phyloP scores from a whole-genome alignment of 2,797 vertebrate species.

The Onychomys leucogaster region DNA sequence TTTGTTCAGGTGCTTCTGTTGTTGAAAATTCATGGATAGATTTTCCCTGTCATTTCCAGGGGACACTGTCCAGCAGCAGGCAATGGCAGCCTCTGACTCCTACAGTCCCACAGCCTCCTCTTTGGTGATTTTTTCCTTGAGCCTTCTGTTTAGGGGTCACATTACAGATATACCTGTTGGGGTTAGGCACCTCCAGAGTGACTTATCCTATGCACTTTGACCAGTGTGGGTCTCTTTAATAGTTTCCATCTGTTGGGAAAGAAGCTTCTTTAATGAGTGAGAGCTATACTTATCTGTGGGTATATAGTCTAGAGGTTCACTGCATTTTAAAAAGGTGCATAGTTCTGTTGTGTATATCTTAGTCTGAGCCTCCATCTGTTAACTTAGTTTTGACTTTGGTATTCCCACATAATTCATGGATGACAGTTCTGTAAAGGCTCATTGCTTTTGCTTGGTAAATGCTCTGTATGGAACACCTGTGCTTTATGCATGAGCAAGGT shows the following conservation, averaged over 20 bases:
- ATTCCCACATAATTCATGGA: background rate
- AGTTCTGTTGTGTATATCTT: background rate
- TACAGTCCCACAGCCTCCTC: background rate
- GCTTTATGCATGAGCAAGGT: conserved; percentile 25
- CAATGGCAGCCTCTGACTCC: background rate
- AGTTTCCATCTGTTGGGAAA: background rate
- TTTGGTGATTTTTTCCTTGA: background rate
- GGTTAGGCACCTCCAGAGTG: background rate
- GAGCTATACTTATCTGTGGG: background rate
- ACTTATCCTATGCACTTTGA: background rate
- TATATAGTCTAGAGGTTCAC: background rate
- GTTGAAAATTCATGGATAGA: background rate
- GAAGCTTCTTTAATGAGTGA: background rate
- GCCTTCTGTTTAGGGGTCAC: background rate
- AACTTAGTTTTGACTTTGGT: background rate
- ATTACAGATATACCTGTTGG: no score
- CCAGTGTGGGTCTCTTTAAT: background rate
- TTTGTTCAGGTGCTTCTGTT: background rate
- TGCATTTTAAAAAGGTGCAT: background rate
- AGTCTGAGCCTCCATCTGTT: background rate
- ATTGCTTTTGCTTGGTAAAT: background rate
- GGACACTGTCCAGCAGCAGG: no score
- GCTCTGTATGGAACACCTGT: background rate
- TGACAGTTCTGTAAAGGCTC: background rate
- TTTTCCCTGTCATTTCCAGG: background rate